Conservation (phyloP, 2,888 invertebrate genomes). For the Hofmannophila pseudospretella region DNA sequence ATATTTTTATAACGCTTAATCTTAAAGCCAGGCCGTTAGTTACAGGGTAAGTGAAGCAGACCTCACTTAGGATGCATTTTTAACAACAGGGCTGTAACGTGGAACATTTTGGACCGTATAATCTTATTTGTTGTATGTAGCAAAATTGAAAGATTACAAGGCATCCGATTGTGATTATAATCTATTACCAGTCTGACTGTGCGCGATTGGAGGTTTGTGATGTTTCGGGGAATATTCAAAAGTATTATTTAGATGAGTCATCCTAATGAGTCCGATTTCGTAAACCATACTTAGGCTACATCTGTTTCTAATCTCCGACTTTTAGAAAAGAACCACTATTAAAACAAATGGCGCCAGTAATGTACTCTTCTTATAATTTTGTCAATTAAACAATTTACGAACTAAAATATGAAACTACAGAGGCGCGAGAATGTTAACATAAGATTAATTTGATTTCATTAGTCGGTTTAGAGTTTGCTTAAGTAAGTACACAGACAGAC, state of each 20-base stretch:
- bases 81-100: constrained; percentile 48
- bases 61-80: constrained; percentile 52
- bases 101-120: constrained; percentile 25
- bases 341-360: no score
- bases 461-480: no score
- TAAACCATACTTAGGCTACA: not conserved
- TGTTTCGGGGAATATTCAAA: constrained; percentile 15
- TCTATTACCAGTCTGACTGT: constrained; percentile 30
- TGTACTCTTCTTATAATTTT: no score
- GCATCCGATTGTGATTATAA: constrained; percentile 36
- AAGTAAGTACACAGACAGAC: no score
- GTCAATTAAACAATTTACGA: no score
- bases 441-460: no score
- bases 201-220: constrained; percentile 10
- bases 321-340: not conserved
- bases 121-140: constrained; percentile 49
- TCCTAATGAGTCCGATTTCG: constrained; percentile 1
- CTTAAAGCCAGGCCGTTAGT: constrained; percentile 42
- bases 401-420: no score
- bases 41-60: constrained; percentile 43
- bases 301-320: not conserved
- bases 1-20: constrained; percentile 54
- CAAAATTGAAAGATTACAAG: constrained; percentile 57
- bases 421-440: no score
- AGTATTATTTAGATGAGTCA: constrained; percentile 14